A percentile compares a stretch with the other conserved stretches of the same genome.
Evolutionary conservation across 1,140 invertebrate genomes (phyloP).

Genomic region (Leptopilina clavipes): DNA sequence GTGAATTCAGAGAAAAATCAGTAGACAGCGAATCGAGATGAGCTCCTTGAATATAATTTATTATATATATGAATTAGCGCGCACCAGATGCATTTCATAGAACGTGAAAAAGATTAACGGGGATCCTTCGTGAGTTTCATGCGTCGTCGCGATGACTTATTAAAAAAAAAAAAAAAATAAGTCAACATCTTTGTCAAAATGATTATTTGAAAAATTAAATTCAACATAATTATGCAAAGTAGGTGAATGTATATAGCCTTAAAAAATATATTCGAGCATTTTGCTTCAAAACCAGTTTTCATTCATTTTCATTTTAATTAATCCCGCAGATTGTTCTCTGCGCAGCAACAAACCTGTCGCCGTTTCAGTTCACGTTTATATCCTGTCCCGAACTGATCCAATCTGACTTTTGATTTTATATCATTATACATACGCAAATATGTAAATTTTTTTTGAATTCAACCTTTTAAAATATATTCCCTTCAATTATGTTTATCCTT

Average conservation of each 20-base stretch:
- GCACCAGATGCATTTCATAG: slow-evolving; percentile 22
- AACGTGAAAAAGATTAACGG: slow-evolving; percentile 28
- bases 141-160: too few species aligned
- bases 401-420: background rate
- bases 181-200: slow-evolving; percentile 10
- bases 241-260: background rate
- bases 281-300: background rate
- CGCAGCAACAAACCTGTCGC: background rate
- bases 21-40: slow-evolving; percentile 13
- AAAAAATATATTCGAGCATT: background rate
- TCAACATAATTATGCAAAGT: slow-evolving; percentile 12
- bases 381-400: background rate
- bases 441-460: background rate
- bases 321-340: slow-evolving; percentile 31
- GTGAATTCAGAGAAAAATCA: slow-evolving; percentile 22
- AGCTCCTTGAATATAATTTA: too few species aligned
- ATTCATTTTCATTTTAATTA: slow-evolving; percentile 31
- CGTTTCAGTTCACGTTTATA: background rate
- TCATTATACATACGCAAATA: background rate
- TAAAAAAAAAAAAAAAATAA: too few species aligned
- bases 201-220: background rate
- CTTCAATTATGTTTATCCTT: too few species aligned
- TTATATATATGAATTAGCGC: background rate
- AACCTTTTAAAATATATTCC: background rate
- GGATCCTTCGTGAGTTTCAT: background rate